Conservation (phyloP, 2,113 vertebrate species). For the Carettochelys insculpta region DNA sequence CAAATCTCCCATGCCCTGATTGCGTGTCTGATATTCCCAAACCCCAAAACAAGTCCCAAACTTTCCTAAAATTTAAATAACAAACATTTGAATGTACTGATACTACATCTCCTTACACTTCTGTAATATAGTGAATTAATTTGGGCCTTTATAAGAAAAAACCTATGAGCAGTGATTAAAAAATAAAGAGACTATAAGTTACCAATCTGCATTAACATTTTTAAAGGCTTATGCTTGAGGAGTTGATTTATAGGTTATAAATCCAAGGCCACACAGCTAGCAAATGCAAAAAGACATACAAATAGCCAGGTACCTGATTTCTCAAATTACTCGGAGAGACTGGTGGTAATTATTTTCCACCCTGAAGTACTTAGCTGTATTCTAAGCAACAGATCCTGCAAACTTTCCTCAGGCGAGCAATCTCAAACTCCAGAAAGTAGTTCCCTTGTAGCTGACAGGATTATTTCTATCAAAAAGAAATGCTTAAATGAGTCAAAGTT, state of each 20-base stretch:
- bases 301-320: not conserved
- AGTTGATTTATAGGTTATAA: not conserved
- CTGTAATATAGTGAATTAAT: not conserved
- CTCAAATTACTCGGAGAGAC: not conserved
- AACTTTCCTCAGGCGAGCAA: not conserved
- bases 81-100: not conserved
- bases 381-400: not conserved
- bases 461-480: not conserved
- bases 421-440: not conserved
- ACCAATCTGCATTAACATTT: not conserved
- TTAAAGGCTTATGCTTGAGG: not conserved
- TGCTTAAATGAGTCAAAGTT: not conserved
- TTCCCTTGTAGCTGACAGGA: not conserved
- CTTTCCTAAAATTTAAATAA: not conserved
- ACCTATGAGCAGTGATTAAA: not conserved
- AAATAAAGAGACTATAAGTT: not conserved
- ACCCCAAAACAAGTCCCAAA: not conserved
- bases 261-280: not conserved
- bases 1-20: not conserved
- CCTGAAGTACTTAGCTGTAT: not conserved
- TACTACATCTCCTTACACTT: not conserved
- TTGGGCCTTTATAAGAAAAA: not conserved
- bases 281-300: not conserved
- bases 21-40: not conserved
- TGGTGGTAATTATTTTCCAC: not conserved